Evolutionary conservation across 1,140 invertebrate genomes (phyloP), one percentile per base, ranked within the genome.

Genomic region (Diabrotica undecimpunctata): DNA sequence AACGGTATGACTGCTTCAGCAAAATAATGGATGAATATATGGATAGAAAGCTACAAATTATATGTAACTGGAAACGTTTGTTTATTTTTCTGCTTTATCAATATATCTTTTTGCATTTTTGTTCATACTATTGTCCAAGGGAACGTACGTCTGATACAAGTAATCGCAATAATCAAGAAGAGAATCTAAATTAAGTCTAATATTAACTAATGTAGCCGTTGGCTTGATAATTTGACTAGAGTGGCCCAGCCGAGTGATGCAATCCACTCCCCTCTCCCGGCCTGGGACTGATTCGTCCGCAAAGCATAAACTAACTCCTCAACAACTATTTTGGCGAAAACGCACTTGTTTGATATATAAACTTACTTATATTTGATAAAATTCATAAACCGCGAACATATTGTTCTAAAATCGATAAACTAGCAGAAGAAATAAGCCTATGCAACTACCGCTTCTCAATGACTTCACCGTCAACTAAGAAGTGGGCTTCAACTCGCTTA

Each of bases 181-280:
- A 12, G 53, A 38, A 35, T 51, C 53, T 73, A 73, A 73, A 72
- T 75, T 75, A 75, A 73, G 70, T 69, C 75, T 76, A 76, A 75
- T 74, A 75, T 76, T 76, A 73, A 75, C 72, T 77, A 77, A 73
- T 74, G 68, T 68, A 70, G 64, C 68, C 67, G 56, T 25, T 59
- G 73, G 70, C 68, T 69, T 68, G 72, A 78, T 79, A 79, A 79
- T 79, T 79, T 79, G 78, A 79, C 78, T 79, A 79, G 75, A 76
- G 71, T 73, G 72, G 74, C 73, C 70, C 71, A 74, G 74, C 73
- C 70, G 72, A 72, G 72, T 69, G 37, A 46, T 57, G 57, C 65
- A 36, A 46, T 41, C 61, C 61, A 62, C 57, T 66, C 36, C 41
- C 61, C 60, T 61, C 52, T 60, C 65, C 53, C 53, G 62, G 61